Evolutionary conservation across 1,140 invertebrate species (phyloP).

Genomic region (Drosophila paulistorum): DNA sequence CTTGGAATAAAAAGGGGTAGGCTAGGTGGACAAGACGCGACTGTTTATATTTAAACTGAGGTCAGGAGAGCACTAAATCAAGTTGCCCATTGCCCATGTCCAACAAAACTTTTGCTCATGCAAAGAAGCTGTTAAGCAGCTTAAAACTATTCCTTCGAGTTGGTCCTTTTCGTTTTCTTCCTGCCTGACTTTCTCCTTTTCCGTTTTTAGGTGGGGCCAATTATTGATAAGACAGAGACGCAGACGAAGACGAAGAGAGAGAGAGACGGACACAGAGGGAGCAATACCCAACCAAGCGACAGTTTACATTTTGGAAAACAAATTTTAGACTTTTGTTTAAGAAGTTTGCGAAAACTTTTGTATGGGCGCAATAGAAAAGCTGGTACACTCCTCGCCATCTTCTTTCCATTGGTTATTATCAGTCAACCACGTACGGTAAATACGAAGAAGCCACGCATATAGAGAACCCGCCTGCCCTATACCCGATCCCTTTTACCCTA

Average conservation of each 20-base stretch:
- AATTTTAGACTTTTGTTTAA: conserved; percentile 77
- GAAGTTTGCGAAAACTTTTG: conserved; percentile 29
- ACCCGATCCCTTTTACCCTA: not conserved
- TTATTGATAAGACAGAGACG: conserved; percentile 66
- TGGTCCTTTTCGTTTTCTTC: not conserved
- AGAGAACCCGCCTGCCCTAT: not conserved
- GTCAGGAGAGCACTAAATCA: conserved; percentile 83
- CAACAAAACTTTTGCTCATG: conserved; percentile 56
- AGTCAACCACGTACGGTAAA: conserved; percentile 60
- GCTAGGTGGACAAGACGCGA: conserved; percentile 42
- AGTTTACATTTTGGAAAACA: conserved; percentile 74
- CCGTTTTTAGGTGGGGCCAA: conserved; percentile 41
- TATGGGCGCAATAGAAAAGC: not conserved
- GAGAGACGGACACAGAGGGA: not conserved
- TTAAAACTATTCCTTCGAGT: conserved; percentile 72
- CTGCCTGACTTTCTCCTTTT: not conserved
- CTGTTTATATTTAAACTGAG: conserved; percentile 83
- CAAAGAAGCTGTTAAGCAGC: conserved; percentile 79
- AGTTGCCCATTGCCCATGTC: conserved; percentile 57
- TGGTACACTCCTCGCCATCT: conserved; percentile 1
- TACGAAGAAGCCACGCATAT: conserved; percentile 9
- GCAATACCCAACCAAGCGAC: conserved; percentile 66
- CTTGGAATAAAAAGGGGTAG: conserved; percentile 28
- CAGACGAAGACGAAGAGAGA: not conserved
- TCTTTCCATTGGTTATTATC: conserved; percentile 54